Conservation (phyloP, 2,797 vertebrate species). For the Myotis myotis region DNA sequence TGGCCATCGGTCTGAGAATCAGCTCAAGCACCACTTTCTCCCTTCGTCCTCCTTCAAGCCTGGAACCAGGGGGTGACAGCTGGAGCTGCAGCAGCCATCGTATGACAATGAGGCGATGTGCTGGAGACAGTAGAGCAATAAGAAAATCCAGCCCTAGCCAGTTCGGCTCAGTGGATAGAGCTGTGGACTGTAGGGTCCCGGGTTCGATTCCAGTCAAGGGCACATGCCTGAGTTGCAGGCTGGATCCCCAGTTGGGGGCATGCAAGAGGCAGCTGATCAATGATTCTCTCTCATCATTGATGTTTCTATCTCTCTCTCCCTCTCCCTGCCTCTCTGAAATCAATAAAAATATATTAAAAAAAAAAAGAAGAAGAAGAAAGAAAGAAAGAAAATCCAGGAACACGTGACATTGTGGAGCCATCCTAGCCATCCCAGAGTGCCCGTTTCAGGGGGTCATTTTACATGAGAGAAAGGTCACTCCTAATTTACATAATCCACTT, state of each 20-base stretch:
- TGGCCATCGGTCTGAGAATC: neutral
- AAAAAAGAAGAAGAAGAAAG: too few species aligned
- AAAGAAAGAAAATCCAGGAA: neutral
- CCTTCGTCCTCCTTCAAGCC: neutral
- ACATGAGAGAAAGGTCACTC: neutral
- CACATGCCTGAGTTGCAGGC: too few species aligned
- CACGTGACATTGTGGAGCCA: neutral
- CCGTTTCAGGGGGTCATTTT: neutral
- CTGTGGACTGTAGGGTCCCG: too few species aligned
- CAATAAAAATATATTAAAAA: too few species aligned
- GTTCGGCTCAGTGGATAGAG: too few species aligned
- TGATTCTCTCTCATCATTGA: too few species aligned
- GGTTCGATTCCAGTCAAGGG: too few species aligned
- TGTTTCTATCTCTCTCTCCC: too few species aligned
- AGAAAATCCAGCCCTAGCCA: neutral
- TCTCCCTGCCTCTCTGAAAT: too few species aligned
- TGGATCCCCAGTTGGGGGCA: too few species aligned
- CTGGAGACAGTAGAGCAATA: neutral
- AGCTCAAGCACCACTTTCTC: slow-evolving; percentile 1
- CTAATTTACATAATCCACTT: neutral
- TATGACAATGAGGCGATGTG: neutral
- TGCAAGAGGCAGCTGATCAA: too few species aligned
- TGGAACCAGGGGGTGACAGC: neutral
- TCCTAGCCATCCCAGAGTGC: neutral
- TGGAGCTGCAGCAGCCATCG: slow-evolving; percentile 18